phyloP scores from a whole-genome alignment of 2,888 invertebrate genomes.

The Timema cristinae region DNA sequence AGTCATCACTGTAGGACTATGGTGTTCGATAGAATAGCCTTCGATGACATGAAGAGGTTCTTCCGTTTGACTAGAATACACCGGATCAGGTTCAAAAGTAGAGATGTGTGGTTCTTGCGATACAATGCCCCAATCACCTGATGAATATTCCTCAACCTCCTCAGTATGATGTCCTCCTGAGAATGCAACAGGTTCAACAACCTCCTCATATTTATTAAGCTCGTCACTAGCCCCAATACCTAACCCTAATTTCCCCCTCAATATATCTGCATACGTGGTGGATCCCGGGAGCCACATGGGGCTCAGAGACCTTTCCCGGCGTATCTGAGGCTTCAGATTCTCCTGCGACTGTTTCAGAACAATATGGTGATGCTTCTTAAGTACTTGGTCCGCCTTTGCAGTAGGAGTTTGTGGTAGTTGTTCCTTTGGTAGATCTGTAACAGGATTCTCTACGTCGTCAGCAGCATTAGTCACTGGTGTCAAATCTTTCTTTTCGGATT shows the following conservation, averaged over 20 bases:
- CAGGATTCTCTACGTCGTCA: slow-evolving; percentile 5
- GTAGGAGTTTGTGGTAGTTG: slow-evolving; percentile 14
- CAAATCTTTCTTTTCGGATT: slow-evolving; percentile 9
- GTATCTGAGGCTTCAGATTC: slow-evolving; percentile 38
- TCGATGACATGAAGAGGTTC: slow-evolving; percentile 6
- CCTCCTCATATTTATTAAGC: background rate
- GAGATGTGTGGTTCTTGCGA: background rate
- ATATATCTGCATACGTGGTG: slow-evolving; percentile 74
- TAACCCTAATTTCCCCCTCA: slow-evolving; percentile 52
- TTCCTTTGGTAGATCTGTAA: background rate
- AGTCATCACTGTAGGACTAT: background rate
- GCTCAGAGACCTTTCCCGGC: slow-evolving; percentile 58
- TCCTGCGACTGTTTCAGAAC: slow-evolving; percentile 24
- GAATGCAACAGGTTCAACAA: background rate
- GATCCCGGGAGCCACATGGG: slow-evolving; percentile 71
- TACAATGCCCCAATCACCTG: background rate
- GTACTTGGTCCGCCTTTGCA: slow-evolving; percentile 16
- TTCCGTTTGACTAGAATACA: background rate
- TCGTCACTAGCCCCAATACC: background rate
- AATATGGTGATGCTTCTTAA: slow-evolving; percentile 24
- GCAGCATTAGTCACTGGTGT: background rate
- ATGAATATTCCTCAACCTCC: background rate
- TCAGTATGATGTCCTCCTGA: background rate
- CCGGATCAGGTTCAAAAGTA: background rate
- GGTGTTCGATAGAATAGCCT: background rate